These are phyloP conservation scores for Cylas formicarius DNA, from an alignment of 1,140 invertebrate genomes.

Conservation along the genomic window DNA sequence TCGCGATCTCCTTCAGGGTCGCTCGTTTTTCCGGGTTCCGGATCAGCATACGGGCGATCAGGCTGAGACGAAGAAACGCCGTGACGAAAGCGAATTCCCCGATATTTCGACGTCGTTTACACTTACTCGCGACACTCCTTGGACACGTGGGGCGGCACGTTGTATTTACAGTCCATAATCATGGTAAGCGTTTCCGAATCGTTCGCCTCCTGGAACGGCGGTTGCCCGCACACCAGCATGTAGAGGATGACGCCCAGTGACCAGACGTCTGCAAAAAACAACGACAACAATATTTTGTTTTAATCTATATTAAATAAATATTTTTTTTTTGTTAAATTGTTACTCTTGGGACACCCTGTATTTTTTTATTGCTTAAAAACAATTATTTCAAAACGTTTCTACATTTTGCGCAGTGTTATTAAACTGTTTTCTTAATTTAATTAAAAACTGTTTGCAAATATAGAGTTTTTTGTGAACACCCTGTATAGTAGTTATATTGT, in stretches of 20 bases:
- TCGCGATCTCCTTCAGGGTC: slow-evolving; percentile 79
- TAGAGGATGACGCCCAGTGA: slow-evolving; percentile 96
- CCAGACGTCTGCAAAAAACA: slow-evolving; percentile 75
- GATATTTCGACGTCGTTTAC: slow-evolving; percentile 2
- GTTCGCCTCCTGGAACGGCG: slow-evolving; percentile 98
- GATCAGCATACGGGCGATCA: slow-evolving; percentile 89
- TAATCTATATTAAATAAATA: too few relatives aligned
- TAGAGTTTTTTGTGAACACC: too few relatives aligned
- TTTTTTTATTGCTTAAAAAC: neutral
- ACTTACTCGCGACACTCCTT: slow-evolving; percentile 70
- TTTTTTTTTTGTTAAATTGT: slow-evolving; percentile 1
- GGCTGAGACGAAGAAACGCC: slow-evolving; percentile 45
- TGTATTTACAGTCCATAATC: slow-evolving; percentile 99
- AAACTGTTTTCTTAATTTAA: too few relatives aligned
- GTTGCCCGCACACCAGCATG: slow-evolving; percentile 95
- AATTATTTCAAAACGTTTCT: too few relatives aligned
- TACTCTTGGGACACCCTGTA: neutral
- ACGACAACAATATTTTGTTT: neutral
- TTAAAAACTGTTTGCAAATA: too few relatives aligned
- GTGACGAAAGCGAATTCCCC: neutral
- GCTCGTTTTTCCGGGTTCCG: slow-evolving; percentile 86
- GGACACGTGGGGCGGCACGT: slow-evolving; percentile 85
- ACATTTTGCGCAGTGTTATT: too few relatives aligned
- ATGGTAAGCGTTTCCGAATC: slow-evolving; percentile 98
- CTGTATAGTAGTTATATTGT: too few relatives aligned